Conservation (phyloP, 1,140 invertebrate species). For the Ooceraea biroi region DNA sequence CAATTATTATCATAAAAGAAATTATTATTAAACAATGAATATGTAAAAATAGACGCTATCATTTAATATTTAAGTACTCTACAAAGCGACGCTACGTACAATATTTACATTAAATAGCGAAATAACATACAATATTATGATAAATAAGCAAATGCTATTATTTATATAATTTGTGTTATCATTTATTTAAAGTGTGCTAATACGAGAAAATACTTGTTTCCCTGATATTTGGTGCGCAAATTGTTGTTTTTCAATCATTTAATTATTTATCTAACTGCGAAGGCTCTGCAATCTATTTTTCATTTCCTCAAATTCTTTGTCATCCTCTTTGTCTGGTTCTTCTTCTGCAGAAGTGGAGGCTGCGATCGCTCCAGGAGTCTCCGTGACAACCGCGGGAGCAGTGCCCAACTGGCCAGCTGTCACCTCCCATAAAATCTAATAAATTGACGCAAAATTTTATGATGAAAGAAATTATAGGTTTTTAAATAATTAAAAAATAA, state of each 20-base stretch:
- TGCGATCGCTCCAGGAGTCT: conserved; percentile 87
- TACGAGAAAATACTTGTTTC: conserved; percentile 49
- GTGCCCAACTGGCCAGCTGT: conserved; percentile 97
- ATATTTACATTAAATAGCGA: conserved; percentile 74
- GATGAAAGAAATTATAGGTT: conserved; percentile 1
- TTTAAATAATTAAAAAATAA: no score
- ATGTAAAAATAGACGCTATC: conserved; percentile 33
- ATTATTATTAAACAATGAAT: conserved; percentile 1
- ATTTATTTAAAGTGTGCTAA: conserved; percentile 29
- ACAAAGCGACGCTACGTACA: conserved; percentile 69
- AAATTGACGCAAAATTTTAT: not conserved
- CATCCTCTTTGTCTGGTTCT: conserved; percentile 88
- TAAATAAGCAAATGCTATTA: conserved; percentile 34
- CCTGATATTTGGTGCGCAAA: conserved; percentile 51
- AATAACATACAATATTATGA: conserved; percentile 55
- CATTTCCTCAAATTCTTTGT: conserved; percentile 94
- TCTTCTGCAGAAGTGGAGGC: conserved; percentile 86
- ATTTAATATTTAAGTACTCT: conserved; percentile 42
- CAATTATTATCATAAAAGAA: conserved; percentile 5
- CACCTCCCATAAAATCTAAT: conserved; percentile 97
- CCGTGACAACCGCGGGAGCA: conserved; percentile 92
- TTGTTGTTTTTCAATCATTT: conserved; percentile 58
- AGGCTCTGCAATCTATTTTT: conserved; percentile 93
- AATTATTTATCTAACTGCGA: conserved; percentile 88
- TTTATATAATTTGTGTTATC: conserved; percentile 45